Evolutionary conservation across 2,113 vertebrate species (phyloP).

Genomic region (Sardina pilchardus): DNA sequence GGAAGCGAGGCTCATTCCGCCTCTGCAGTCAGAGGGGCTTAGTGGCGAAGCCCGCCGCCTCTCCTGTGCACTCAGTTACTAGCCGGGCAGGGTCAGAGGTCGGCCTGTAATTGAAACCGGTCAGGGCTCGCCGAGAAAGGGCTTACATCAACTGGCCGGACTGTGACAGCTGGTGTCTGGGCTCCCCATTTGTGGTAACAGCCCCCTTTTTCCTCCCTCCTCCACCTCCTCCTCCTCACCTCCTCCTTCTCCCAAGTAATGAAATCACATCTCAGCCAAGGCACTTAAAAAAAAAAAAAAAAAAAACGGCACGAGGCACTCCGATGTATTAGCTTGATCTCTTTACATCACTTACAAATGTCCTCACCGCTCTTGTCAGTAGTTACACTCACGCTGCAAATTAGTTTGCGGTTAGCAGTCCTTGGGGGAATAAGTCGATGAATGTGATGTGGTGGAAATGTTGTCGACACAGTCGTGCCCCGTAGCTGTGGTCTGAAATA

Average conservation of each 20-base stretch:
- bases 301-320: constrained; percentile 7
- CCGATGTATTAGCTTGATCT: constrained; percentile 41
- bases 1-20: constrained; percentile 34
- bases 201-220: constrained; percentile 52
- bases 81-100: constrained; percentile 68
- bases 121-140: constrained; percentile 60
- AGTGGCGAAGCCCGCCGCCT: constrained; percentile 31
- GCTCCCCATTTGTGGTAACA: constrained; percentile 71
- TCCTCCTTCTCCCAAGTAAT: constrained; percentile 44
- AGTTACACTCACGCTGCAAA: constrained; percentile 12
- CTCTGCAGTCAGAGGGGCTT: constrained; percentile 35
- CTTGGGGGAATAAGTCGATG: constrained; percentile 7
- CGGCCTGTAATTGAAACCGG: constrained; percentile 70
- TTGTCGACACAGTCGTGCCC: constrained; percentile 10
- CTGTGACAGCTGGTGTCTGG: constrained; percentile 76
- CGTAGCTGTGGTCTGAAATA: not conserved
- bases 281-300: constrained; percentile 26
- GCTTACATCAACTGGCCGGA: constrained; percentile 68
- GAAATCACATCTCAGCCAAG: constrained; percentile 46
- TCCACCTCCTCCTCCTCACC: constrained; percentile 41
- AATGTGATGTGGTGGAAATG: constrained; percentile 20
- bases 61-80: constrained; percentile 40
- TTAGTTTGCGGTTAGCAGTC: constrained; percentile 11
- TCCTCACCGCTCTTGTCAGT: constrained; percentile 18
- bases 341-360: constrained; percentile 30